A percentile compares a stretch with the other conserved stretches of the same genome.
These are phyloP conservation scores for Cepaea hortensis DNA, from an alignment of 2,888 invertebrate genomes.

Conservation along the genomic window DNA sequence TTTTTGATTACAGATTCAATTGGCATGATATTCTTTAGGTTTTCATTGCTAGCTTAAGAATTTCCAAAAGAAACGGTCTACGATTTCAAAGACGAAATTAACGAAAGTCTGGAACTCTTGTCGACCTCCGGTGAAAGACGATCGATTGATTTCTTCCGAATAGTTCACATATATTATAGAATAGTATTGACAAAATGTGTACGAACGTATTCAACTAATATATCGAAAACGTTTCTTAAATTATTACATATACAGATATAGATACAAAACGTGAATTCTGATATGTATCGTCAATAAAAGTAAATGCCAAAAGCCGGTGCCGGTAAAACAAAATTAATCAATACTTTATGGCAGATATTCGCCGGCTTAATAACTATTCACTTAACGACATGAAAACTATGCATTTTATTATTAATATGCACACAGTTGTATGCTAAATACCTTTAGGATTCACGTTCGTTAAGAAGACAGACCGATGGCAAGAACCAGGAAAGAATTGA, in stretches of 20 bases:
- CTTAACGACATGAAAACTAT: not conserved
- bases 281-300: not conserved
- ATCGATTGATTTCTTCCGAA: no score
- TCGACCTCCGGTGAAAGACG: no score
- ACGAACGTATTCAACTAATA: not conserved
- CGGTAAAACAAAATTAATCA: not conserved
- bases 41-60: no score
- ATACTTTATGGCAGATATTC: not conserved
- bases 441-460: not conserved
- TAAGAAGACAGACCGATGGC: not conserved
- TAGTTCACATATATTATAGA: no score
- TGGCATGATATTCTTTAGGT: no score
- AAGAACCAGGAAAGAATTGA: not conserved
- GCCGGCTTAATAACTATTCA: not conserved
- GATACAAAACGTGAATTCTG: not conserved
- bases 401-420: not conserved
- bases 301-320: not conserved
- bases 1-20: no score
- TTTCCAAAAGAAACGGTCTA: no score
- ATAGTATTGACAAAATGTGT: no score
- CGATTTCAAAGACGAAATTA: no score
- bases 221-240: not conserved
- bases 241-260: not conserved
- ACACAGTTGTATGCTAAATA: not conserved
- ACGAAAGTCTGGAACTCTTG: no score